These are phyloP conservation scores for Mylabris sibirica DNA, from an alignment of 2,888 invertebrate genomes.

Conservation along the genomic window DNA sequence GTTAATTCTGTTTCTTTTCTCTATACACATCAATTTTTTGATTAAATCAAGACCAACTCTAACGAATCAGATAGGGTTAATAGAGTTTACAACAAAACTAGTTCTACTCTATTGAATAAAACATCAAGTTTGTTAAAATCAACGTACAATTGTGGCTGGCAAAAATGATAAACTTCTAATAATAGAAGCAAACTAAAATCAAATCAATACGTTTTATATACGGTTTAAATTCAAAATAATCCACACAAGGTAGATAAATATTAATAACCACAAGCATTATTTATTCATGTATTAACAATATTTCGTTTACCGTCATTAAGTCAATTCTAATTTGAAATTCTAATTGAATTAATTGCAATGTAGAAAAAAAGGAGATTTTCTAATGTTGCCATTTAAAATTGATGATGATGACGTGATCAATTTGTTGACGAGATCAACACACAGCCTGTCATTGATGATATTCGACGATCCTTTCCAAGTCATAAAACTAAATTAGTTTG, in stretches of 20 bases:
- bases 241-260: neutral
- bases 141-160: neutral
- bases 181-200: neutral
- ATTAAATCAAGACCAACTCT: neutral
- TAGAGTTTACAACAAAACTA: neutral
- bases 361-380: too few relatives aligned
- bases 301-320: neutral
- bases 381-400: too few relatives aligned
- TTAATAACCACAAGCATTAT: neutral
- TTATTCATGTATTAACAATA: neutral
- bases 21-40: neutral
- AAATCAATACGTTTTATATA: neutral
- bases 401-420: too few relatives aligned
- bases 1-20: too few relatives aligned
- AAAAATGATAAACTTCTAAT: neutral
- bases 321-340: neutral
- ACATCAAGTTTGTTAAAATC: constrained; percentile 5
- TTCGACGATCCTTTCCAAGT: neutral
- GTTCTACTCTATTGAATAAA: constrained; percentile 2
- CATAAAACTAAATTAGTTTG: constrained; percentile 2
- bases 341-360: neutral
- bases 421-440: neutral
- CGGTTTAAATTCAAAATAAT: neutral
- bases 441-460: neutral
- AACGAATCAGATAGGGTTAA: neutral